Conservation (phyloP, 2,888 invertebrate genomes). For the Chaitophorus viminalis region DNA sequence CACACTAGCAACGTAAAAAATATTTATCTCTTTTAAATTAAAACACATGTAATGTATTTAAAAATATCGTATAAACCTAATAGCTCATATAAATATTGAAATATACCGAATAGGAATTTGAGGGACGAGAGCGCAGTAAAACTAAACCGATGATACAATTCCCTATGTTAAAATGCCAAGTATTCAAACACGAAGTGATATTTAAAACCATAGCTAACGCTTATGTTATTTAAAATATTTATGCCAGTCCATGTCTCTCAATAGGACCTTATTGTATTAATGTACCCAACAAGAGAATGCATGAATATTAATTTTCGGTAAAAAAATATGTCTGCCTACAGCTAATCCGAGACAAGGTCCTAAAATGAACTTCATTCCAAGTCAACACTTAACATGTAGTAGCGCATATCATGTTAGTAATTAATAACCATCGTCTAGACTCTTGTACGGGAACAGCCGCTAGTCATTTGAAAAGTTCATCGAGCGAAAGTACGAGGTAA, state of each 20-base stretch:
- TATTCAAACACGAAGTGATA: not conserved
- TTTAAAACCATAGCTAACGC: not conserved
- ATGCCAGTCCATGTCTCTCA: constrained; percentile 5
- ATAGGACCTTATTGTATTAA: constrained; percentile 1
- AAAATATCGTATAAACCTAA: not conserved
- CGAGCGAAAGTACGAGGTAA: not conserved
- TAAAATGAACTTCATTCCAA: not conserved
- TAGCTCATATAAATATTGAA: not conserved
- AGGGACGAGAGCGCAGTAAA: not conserved
- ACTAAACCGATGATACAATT: not conserved
- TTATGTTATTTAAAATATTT: constrained; percentile 5
- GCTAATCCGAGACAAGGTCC: not conserved
- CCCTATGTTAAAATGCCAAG: not conserved
- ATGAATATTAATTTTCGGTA: constrained; percentile 34
- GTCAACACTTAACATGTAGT: not conserved
- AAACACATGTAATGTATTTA: not conserved
- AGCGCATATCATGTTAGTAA: not conserved
- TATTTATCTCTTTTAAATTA: not conserved
- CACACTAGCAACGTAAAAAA: too few species aligned
- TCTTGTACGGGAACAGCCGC: not conserved
- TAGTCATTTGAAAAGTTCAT: not conserved
- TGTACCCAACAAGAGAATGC: constrained; percentile 9
- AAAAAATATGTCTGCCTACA: not conserved
- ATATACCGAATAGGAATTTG: not conserved
- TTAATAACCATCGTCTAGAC: not conserved